These are phyloP conservation scores for Conchocele bisecta DNA, from an alignment of 2,888 invertebrate genomes.

Conservation along the genomic window DNA sequence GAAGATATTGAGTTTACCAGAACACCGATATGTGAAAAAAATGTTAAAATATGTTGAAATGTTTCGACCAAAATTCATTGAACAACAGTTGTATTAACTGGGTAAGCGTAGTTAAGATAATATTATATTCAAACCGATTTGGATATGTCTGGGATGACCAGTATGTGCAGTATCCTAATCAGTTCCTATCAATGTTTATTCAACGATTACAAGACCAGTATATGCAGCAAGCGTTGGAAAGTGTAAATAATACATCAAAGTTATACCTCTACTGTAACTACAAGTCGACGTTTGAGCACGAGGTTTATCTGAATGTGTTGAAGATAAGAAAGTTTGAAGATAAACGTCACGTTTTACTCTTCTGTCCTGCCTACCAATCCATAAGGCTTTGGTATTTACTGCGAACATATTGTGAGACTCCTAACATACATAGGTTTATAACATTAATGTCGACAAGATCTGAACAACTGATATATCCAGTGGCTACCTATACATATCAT, in stretches of 20 bases:
- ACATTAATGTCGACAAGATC: too few relatives aligned
- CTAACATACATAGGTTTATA: too few relatives aligned
- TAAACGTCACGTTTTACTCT: neutral
- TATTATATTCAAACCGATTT: neutral
- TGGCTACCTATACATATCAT: too few relatives aligned
- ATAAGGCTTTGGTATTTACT: too few relatives aligned
- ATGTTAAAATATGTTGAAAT: conserved; percentile 1
- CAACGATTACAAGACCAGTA: neutral
- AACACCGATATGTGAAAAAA: neutral
- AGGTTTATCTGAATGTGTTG: neutral
- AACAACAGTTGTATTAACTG: neutral
- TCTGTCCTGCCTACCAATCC: neutral
- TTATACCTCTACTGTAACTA: neutral
- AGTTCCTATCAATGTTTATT: neutral
- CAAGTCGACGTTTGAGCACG: neutral
- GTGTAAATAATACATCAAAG: neutral
- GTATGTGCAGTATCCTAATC: neutral
- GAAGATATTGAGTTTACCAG: neutral
- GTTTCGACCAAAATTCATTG: neutral
- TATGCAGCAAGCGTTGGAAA: neutral
- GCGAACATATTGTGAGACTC: too few relatives aligned
- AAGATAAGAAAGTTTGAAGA: neutral
- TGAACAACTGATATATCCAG: too few relatives aligned
- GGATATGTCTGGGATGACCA: conserved; percentile 1
- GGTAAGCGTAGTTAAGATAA: neutral